Evolutionary conservation across 1,140 invertebrate species (phyloP).

Genomic region (Nephotettix cincticeps): DNA sequence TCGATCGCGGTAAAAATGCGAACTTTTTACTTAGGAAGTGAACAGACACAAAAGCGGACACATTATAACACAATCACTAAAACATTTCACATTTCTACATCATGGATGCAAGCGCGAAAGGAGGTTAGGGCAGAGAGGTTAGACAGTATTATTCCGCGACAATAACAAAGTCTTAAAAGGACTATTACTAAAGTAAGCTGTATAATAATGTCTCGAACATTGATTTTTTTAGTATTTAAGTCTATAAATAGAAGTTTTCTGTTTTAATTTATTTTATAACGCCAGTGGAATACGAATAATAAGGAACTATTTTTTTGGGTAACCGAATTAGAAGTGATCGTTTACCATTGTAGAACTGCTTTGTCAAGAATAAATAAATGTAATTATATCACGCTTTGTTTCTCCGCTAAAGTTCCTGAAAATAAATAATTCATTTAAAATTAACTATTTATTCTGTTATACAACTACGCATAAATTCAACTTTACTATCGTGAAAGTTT

Average conservation of each 20-base stretch:
- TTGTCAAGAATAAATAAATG: background rate
- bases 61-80: constrained; percentile 38
- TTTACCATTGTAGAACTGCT: constrained; percentile 22
- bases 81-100: constrained; percentile 42
- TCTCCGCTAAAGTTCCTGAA: too few species aligned
- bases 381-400: too few species aligned
- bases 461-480: too few species aligned
- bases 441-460: too few species aligned
- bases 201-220: too few species aligned
- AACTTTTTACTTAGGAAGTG: constrained; percentile 30
- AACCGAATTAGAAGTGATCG: constrained; percentile 24
- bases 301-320: background rate
- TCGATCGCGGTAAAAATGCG: constrained; percentile 33
- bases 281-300: background rate
- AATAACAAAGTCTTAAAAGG: constrained; percentile 41
- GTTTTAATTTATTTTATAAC: too few species aligned
- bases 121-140: constrained; percentile 43
- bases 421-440: too few species aligned
- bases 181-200: too few species aligned
- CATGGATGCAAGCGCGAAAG: constrained; percentile 42
- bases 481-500: too few species aligned
- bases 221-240: too few species aligned
- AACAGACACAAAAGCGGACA: constrained; percentile 35
- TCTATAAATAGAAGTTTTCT: too few species aligned
- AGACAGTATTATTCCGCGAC: constrained; percentile 41